These are phyloP conservation scores for Protosalanx chinensis DNA, from an alignment of 2,797 vertebrate species.

Conservation along the genomic window DNA sequence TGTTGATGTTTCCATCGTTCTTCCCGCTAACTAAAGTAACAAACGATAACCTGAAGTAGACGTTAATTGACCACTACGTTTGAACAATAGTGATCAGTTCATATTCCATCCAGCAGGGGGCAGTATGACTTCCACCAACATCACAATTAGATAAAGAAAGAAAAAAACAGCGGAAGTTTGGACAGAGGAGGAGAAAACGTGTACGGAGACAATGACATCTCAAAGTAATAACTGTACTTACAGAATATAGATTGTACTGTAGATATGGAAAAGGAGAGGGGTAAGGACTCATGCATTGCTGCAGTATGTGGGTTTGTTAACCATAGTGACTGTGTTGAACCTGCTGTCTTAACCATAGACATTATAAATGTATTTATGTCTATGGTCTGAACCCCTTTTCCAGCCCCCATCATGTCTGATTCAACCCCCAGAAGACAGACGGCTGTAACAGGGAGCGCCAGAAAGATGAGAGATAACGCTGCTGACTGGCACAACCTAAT, in stretches of 20 bases:
- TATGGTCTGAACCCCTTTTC: conserved; percentile 38
- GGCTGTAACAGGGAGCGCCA: conserved; percentile 78
- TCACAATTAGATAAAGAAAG: not conserved
- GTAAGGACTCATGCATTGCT: not conserved
- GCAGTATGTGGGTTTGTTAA: not conserved
- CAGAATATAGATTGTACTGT: not conserved
- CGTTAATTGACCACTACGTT: too few relatives aligned
- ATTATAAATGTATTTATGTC: too few relatives aligned
- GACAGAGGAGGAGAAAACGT: not conserved
- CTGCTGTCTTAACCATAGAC: conserved; percentile 23
- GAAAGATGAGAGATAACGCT: conserved; percentile 90
- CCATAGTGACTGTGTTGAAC: conserved; percentile 8
- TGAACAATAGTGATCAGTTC: not conserved
- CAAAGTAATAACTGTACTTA: not conserved
- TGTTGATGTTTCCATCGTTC: too few relatives aligned
- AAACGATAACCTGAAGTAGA: too few relatives aligned
- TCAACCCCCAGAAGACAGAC: conserved; percentile 69
- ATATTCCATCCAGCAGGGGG: not conserved
- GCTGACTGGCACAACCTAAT: conserved; percentile 95
- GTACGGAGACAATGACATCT: not conserved
- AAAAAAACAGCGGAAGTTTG: not conserved
- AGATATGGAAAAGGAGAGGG: not conserved
- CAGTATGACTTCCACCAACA: not conserved
- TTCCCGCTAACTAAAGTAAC: too few relatives aligned
- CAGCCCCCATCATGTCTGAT: conserved; percentile 38